Conservation (phyloP, 1,140 invertebrate genomes). For the Scaptomyza hsui region DNA sequence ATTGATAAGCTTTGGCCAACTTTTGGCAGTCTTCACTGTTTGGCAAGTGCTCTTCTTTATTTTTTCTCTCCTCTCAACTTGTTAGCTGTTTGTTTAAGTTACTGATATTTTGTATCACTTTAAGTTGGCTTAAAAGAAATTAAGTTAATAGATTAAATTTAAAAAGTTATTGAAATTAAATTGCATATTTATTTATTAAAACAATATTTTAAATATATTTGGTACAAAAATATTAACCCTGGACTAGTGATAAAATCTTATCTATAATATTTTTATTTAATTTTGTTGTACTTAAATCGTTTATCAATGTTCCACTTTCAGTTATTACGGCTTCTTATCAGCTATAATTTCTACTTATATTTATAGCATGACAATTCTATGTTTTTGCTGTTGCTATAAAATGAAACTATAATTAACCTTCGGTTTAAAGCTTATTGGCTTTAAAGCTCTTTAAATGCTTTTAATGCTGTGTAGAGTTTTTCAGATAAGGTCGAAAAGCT, state of each 20-base stretch:
- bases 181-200: neutral
- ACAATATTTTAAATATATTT: too few relatives aligned
- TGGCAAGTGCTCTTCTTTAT: neutral
- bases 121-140: neutral
- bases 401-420: neutral
- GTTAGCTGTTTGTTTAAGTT: neutral
- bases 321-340: neutral
- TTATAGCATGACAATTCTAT: conserved; percentile 14
- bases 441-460: conserved; percentile 5
- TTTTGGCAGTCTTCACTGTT: conserved; percentile 44
- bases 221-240: too few relatives aligned
- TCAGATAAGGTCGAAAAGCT: conserved; percentile 25
- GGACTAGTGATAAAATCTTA: too few relatives aligned
- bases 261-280: neutral
- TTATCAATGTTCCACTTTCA: neutral
- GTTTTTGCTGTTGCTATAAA: conserved; percentile 15
- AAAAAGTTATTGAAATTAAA: neutral
- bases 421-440: neutral
- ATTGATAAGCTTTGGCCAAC: conserved; percentile 57
- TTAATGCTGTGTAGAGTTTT: conserved; percentile 13
- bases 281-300: neutral
- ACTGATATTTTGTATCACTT: conserved; percentile 19
- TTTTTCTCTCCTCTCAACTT: neutral
- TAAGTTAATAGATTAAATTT: too few relatives aligned
- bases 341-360: conserved; percentile 1